phyloP scores from a whole-genome alignment of 2,888 invertebrate species.

The Trachelus troglodyta region DNA sequence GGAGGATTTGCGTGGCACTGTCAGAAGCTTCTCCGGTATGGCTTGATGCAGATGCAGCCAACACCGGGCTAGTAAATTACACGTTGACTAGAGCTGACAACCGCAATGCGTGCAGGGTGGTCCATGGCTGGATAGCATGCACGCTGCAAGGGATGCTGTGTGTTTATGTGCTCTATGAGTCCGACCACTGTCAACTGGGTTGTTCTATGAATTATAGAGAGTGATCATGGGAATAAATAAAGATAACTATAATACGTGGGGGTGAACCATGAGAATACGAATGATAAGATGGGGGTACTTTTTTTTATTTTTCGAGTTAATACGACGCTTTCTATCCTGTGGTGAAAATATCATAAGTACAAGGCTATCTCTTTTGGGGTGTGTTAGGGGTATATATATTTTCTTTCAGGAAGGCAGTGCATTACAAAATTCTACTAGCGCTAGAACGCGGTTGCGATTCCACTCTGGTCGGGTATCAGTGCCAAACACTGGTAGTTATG shows the following conservation, averaged over 20 bases:
- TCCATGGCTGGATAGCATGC: constrained; percentile 21
- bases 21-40: background rate
- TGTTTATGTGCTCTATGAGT: constrained; percentile 45
- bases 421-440: constrained; percentile 31
- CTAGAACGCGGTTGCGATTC: constrained; percentile 19
- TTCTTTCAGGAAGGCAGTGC: constrained; percentile 36
- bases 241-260: background rate
- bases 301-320: background rate
- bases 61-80: constrained; percentile 54
- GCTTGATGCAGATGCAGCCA: background rate
- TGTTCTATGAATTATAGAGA: constrained; percentile 39
- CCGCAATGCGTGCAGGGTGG: constrained; percentile 50
- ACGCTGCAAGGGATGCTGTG: constrained; percentile 41
- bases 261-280: background rate
- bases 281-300: background rate
- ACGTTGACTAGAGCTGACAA: constrained; percentile 61
- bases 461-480: constrained; percentile 48
- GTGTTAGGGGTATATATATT: constrained; percentile 33
- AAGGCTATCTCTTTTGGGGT: constrained; percentile 11
- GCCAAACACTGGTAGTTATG: constrained; percentile 62
- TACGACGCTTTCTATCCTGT: background rate
- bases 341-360: background rate
- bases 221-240: background rate
- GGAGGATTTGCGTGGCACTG: background rate
- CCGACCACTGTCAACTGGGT: constrained; percentile 39